A percentile compares a stretch with the other conserved stretches of the same genome.
Evolutionary conservation across 2,113 vertebrate species (phyloP).

Genomic region (Oryzias woworae): DNA sequence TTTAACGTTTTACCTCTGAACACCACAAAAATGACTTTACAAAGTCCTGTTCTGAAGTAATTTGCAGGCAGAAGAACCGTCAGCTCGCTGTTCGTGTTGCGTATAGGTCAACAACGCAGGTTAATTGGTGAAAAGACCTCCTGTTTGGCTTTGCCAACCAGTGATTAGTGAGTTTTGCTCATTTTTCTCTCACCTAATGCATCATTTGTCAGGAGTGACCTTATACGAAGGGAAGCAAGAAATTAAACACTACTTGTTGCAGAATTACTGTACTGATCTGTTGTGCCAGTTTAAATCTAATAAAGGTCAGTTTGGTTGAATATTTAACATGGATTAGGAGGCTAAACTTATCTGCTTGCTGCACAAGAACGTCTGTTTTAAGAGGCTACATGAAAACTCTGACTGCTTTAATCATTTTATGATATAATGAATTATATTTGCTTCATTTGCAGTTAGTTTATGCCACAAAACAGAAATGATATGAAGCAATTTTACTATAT

Average conservation of each 20-base stretch:
- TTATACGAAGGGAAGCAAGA: slow-evolving; percentile 17
- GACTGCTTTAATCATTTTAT: background rate
- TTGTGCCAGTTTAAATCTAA: slow-evolving; percentile 15
- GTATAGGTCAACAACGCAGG: slow-evolving; percentile 6
- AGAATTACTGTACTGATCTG: slow-evolving; percentile 6
- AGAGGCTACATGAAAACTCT: background rate
- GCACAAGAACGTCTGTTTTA: slow-evolving; percentile 12
- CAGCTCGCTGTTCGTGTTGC: background rate
- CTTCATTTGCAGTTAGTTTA: background rate
- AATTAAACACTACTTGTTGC: slow-evolving; percentile 18
- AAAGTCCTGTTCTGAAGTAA: slow-evolving; percentile 4
- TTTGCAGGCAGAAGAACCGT: background rate
- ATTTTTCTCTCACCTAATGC: background rate
- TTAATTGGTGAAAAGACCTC: slow-evolving; percentile 16
- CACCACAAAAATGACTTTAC: slow-evolving; percentile 15
- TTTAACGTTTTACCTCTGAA: slow-evolving; percentile 36
- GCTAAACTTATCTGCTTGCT: slow-evolving; percentile 7
- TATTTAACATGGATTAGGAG: slow-evolving; percentile 12
- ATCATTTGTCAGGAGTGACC: slow-evolving; percentile 12
- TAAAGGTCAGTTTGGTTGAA: slow-evolving; percentile 19
- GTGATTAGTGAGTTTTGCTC: slow-evolving; percentile 16
- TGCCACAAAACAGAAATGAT: too few relatives aligned
- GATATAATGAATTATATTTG: background rate
- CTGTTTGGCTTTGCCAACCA: slow-evolving; percentile 15
- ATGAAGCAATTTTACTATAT: slow-evolving; percentile 4